Percentiles rank a stretch among this genome's conserved stretches.
Conservation (phyloP, 1,140 invertebrate species). For the Scaptodrosophila lebanonensis region DNA sequence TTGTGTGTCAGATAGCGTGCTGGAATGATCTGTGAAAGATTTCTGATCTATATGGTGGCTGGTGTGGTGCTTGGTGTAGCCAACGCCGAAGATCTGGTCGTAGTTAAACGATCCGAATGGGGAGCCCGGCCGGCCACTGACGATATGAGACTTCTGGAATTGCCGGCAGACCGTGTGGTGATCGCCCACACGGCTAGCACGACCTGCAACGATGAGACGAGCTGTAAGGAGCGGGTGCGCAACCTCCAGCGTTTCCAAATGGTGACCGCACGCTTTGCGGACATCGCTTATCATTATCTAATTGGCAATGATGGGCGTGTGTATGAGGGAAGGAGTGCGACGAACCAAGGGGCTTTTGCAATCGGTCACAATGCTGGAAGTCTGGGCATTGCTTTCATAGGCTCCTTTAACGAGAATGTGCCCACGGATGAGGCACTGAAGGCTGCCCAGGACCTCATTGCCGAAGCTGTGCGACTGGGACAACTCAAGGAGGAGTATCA, state of each 20-base stretch:
- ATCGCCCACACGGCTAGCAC: constrained; percentile 79
- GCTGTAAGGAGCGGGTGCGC: constrained; percentile 75
- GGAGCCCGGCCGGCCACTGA: constrained; percentile 78
- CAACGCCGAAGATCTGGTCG: constrained; percentile 25
- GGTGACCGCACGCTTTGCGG: constrained; percentile 75
- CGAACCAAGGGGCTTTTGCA: constrained; percentile 79
- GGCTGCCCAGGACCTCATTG: constrained; percentile 78
- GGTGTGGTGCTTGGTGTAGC: constrained; percentile 8
- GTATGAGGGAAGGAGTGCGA: constrained; percentile 82
- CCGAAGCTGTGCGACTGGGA: constrained; percentile 79
- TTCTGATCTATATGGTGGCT: not conserved
- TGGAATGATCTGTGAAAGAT: constrained; percentile 33
- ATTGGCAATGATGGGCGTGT: constrained; percentile 82
- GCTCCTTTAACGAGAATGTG: constrained; percentile 76
- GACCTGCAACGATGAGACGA: constrained; percentile 77
- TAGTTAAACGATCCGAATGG: constrained; percentile 78
- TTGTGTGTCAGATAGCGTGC: constrained; percentile 12
- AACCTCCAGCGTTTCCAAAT: constrained; percentile 80
- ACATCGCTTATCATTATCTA: constrained; percentile 82
- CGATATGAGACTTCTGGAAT: constrained; percentile 66
- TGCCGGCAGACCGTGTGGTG: constrained; percentile 78
- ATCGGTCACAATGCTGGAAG: constrained; percentile 80
- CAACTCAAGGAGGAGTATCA: constrained; percentile 80
- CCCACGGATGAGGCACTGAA: constrained; percentile 79
- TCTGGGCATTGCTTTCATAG: constrained; percentile 80